A percentile compares a stretch with the other conserved stretches of the same genome.
Conservation (phyloP, 2,113 vertebrate genomes). For the Paracyprichromis sp. region DNA sequence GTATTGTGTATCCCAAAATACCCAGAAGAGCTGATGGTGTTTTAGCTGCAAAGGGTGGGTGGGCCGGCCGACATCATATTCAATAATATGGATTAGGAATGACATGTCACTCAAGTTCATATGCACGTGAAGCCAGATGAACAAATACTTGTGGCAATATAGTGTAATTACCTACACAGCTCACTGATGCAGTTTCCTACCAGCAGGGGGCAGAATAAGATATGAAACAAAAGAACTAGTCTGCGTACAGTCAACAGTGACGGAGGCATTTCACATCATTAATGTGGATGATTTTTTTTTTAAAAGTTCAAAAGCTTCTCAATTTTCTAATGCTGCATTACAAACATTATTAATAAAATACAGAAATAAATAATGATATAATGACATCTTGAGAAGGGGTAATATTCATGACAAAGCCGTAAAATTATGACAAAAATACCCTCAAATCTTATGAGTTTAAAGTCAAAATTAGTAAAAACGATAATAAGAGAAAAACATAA, state of each 20-base stretch:
- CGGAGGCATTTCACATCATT: neutral
- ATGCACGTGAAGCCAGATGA: fast-evolving
- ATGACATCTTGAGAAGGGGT: neutral
- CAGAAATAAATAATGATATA: neutral
- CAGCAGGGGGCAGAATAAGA: neutral
- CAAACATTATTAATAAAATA: neutral
- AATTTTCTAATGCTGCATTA: neutral
- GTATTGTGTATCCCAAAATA: neutral
- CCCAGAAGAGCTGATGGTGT: neutral
- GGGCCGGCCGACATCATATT: neutral
- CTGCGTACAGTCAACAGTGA: fast-evolving
- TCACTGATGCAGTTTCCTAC: neutral
- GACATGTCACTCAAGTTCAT: neutral
- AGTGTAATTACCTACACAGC: neutral
- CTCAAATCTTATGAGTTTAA: neutral
- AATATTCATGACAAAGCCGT: fast-evolving
- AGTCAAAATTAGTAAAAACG: neutral
- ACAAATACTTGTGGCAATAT: neutral
- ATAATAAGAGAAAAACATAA: neutral
- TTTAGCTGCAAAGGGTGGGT: neutral
- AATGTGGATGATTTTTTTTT: neutral
- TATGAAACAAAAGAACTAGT: neutral
- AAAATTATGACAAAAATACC: fast-evolving
- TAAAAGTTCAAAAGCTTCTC: neutral
- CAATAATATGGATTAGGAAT: neutral